These are phyloP conservation scores for Hypsopygia costalis DNA, from an alignment of 2,888 invertebrate species.

Conservation along the genomic window DNA sequence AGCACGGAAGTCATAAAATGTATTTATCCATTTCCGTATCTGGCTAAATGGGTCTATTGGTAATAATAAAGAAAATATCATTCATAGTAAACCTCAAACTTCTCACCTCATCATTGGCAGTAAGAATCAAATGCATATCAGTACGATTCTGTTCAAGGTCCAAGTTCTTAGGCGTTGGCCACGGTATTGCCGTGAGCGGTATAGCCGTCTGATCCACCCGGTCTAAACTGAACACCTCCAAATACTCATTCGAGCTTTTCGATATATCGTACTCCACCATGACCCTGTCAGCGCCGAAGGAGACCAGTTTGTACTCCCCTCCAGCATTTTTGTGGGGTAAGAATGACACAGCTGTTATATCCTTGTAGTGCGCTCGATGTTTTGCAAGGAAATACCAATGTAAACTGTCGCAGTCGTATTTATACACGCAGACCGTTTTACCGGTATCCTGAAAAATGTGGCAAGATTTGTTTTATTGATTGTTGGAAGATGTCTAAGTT, in stretches of 20 bases:
- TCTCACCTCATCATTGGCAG: conserved; percentile 82
- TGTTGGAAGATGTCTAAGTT: too few relatives aligned
- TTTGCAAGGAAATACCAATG: conserved; percentile 81
- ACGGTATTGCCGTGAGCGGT: conserved; percentile 71
- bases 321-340: conserved; percentile 47
- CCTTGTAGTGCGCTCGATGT: conserved; percentile 81
- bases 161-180: conserved; percentile 45
- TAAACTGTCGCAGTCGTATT: conserved; percentile 45
- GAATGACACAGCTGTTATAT: conserved; percentile 80
- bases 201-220: conserved; percentile 83
- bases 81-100: too few relatives aligned
- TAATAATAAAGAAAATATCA: too few relatives aligned
- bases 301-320: conserved; percentile 70
- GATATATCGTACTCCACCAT: conserved; percentile 81
- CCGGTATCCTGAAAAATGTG: conserved; percentile 76
- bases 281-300: conserved; percentile 80
- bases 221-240: conserved; percentile 68
- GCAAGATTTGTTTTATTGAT: too few relatives aligned
- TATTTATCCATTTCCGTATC: too few relatives aligned
- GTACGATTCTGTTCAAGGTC: conserved; percentile 34
- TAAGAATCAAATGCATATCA: conserved; percentile 67
- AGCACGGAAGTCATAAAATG: too few relatives aligned
- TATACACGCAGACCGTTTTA: conserved; percentile 73
- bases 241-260: conserved; percentile 54
- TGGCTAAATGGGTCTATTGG: too few relatives aligned